These are phyloP conservation scores for Elaphurus davidianus DNA, from an alignment of 2,113 vertebrate species.

Conservation along the genomic window DNA sequence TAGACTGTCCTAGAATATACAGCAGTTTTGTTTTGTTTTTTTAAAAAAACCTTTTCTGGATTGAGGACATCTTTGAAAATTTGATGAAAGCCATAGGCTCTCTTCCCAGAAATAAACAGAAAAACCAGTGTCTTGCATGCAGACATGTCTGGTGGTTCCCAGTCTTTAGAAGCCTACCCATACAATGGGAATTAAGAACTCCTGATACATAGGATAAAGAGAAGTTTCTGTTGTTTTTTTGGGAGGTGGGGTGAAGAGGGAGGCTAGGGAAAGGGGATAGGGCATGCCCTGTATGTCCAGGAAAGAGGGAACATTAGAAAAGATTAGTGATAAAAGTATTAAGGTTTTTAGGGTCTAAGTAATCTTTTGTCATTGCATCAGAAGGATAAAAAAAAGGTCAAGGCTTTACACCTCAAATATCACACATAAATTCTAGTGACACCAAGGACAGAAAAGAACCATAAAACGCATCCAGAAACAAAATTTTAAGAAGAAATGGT, in stretches of 20 bases:
- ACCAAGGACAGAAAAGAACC: background rate
- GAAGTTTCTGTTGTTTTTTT: background rate
- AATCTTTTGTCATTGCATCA: background rate
- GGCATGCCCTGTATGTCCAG: background rate
- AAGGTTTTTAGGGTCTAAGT: background rate
- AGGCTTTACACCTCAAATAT: background rate
- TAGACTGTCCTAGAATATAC: background rate
- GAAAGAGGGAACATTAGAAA: background rate
- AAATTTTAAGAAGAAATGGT: background rate
- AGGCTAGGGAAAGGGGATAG: background rate
- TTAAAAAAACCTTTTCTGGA: background rate
- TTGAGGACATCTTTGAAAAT: background rate
- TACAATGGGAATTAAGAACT: background rate
- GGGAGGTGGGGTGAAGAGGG: fast-evolving
- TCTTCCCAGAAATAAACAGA: background rate
- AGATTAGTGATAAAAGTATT: background rate
- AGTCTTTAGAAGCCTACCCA: background rate
- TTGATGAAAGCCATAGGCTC: background rate
- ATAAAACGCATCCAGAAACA: background rate
- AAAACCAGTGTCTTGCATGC: background rate
- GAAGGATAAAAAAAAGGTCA: background rate
- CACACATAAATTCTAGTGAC: background rate
- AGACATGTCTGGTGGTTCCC: background rate
- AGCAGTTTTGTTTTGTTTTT: background rate
- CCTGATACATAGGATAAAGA: background rate